Evolutionary conservation across 2,888 invertebrate species (phyloP).

Genomic region (Ochlodes sylvanus): DNA sequence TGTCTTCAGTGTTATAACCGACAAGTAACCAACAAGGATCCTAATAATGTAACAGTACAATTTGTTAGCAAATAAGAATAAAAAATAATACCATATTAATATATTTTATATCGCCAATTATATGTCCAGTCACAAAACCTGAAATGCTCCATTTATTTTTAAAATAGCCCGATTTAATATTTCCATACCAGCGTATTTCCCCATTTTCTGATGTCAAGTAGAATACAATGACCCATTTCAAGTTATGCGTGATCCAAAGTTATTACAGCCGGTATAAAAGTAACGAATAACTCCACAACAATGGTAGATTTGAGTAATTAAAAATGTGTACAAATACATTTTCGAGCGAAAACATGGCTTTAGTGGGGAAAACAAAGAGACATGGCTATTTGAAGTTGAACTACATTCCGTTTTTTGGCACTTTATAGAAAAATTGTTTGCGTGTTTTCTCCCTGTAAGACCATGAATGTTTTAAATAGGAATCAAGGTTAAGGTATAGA

Average conservation of each 20-base stretch:
- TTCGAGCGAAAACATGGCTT: slow-evolving; percentile 22
- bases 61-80: too few relatives aligned
- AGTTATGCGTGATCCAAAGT: slow-evolving; percentile 38
- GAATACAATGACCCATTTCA: slow-evolving; percentile 38
- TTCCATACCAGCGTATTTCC: slow-evolving; percentile 25
- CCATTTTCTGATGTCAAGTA: slow-evolving; percentile 35
- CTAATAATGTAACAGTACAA: too few relatives aligned
- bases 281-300: slow-evolving; percentile 34
- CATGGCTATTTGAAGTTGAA: slow-evolving; percentile 17
- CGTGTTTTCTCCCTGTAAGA: neutral
- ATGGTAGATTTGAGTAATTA: slow-evolving; percentile 38
- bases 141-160: slow-evolving; percentile 3
- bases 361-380: slow-evolving; percentile 20
- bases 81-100: too few relatives aligned
- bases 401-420: neutral
- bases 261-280: slow-evolving; percentile 37
- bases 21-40: too few relatives aligned
- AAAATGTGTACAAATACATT: slow-evolving; percentile 37
- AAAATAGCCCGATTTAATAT: slow-evolving; percentile 4
- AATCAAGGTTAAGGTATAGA: too few relatives aligned
- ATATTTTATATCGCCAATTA: too few relatives aligned
- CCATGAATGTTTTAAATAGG: neutral
- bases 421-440: neutral
- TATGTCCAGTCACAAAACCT: neutral
- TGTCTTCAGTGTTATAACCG: too few relatives aligned